Evolutionary conservation across 2,113 vertebrate species (phyloP).

Genomic region (Arenaria interpres): DNA sequence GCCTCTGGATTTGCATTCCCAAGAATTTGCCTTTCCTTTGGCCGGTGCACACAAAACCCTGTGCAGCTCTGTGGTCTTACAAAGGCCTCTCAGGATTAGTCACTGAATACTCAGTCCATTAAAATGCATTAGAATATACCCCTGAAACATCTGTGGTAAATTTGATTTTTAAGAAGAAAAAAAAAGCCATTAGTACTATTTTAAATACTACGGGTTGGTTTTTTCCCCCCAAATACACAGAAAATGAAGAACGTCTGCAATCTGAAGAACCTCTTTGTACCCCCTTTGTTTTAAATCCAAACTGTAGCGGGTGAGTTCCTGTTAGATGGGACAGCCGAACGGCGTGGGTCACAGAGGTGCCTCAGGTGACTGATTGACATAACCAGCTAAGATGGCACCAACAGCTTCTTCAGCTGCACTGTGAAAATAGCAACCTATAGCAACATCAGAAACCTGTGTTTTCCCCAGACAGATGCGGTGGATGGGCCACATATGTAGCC

Average conservation of each 20-base stretch:
- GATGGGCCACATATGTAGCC: slow-evolving; percentile 13
- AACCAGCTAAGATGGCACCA: not conserved
- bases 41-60: not conserved
- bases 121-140: not conserved
- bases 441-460: slow-evolving; percentile 2
- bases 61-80: not conserved
- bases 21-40: not conserved
- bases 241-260: not conserved
- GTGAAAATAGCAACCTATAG: not conserved
- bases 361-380: not conserved
- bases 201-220: not conserved
- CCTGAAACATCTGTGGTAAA: not conserved
- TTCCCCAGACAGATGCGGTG: not conserved
- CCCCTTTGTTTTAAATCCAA: not conserved
- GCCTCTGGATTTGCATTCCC: not conserved
- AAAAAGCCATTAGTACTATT: not conserved
- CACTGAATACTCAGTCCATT: not conserved
- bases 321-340: not conserved
- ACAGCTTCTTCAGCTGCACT: not conserved
- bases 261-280: not conserved
- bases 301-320: not conserved
- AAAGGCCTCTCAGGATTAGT: not conserved
- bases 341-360: rapidly evolving
- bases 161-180: not conserved
- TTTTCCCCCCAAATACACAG: rapidly evolving